Evolutionary conservation across 2,888 invertebrate genomes (phyloP), one percentile per base, ranked within the genome.

Genomic region (Latrodectus hesperus): DNA sequence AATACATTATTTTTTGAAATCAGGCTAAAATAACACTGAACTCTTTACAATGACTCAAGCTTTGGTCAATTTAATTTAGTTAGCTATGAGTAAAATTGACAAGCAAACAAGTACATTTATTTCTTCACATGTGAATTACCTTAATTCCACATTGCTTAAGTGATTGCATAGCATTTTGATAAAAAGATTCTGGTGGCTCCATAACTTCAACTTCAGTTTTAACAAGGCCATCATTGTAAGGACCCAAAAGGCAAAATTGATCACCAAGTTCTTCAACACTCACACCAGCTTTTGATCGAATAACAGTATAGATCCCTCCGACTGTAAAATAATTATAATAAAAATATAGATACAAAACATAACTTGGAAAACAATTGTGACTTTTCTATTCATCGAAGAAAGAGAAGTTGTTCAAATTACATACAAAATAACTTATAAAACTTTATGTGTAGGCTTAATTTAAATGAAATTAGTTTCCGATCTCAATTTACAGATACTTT

Each of bases 251-350:
- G 91, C 97, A 97, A 92, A 99, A 98, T 92, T 99, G 98, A 91
- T 99, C 99, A 0, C 99, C 99, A 94, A 99, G 95, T 93, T 99
- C 99, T 92, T 99, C 99, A 0, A 97, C 97, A 0, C 98, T 98
- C 0, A 99, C 96, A 91, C 95, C 98, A 0, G 99, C 98, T 93
- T 99, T 99, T 0, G 99, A 98, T 90, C 99, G 94, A 90, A 99
- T 98, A 0, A 99, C 99, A 0, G 99, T 99, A 93, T 99, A 99
- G 91, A 99, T 99, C 38, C 99, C 99, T 60, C 99, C 99, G 91
- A 99, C 99, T 98, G n/a, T 6, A 60, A 0, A 60, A 60, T 9
- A n/a, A 60, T 38, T 4, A 38, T 38, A 38, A 38, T 38, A 38
- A 38, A 38, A 38, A 38, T 38, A 38, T 38, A 1, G 38, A 38